Conservation (phyloP, 2,113 vertebrate genomes). For the Leuciscus idus region DNA sequence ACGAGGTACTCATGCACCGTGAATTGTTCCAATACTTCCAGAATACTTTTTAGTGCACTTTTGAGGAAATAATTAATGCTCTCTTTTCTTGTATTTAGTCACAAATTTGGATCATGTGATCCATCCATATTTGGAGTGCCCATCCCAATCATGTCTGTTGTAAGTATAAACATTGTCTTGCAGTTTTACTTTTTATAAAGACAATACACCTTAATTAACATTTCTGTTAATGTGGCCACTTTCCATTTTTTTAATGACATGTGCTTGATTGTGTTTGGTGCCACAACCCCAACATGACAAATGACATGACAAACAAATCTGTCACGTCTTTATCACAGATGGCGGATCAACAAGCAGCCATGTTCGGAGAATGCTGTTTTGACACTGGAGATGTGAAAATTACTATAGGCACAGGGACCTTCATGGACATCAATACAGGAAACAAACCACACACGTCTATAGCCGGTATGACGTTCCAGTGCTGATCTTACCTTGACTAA, state of each 20-base stretch:
- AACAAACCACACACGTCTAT: slow-evolving; percentile 79
- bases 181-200: neutral
- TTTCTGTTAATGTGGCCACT: no score
- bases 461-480: slow-evolving; percentile 73
- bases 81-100: slow-evolving; percentile 71
- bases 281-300: neutral
- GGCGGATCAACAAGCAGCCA: slow-evolving; percentile 95
- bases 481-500: neutral
- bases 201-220: no score
- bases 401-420: slow-evolving; percentile 96
- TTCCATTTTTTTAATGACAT: no score
- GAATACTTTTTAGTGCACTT: neutral
- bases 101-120: slow-evolving; percentile 85
- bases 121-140: slow-evolving; percentile 86
- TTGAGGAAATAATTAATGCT: neutral
- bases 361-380: slow-evolving; percentile 98
- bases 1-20: slow-evolving; percentile 79
- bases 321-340: slow-evolving; percentile 73
- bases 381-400: slow-evolving; percentile 89
- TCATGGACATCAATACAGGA: slow-evolving; percentile 95
- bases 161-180: slow-evolving; percentile 73
- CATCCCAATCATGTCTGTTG: slow-evolving; percentile 89
- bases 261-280: neutral
- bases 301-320: neutral
- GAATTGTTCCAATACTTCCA: neutral